phyloP scores from a whole-genome alignment of 2,113 vertebrate genomes.

The Rhabdomys dilectus region DNA sequence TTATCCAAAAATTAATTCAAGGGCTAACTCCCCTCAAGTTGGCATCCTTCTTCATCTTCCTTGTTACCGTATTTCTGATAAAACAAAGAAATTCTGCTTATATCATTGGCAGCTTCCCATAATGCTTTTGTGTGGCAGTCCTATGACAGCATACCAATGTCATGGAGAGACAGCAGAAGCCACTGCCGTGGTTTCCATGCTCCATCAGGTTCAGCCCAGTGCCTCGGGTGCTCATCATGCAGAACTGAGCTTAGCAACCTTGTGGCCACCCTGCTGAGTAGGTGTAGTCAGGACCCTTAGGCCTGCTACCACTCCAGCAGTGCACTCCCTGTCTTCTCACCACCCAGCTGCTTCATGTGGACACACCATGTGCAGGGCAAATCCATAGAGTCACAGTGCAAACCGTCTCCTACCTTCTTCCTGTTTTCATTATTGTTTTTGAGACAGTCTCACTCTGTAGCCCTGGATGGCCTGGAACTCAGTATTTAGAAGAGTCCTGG shows the following conservation, averaged over 20 bases:
- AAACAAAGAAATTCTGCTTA: background rate
- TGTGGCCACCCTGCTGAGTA: background rate
- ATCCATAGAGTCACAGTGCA: background rate
- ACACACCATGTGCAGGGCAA: background rate
- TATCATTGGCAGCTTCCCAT: background rate
- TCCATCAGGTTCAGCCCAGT: background rate
- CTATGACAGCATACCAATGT: background rate
- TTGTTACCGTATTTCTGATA: slow-evolving; percentile 18
- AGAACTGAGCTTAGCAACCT: background rate
- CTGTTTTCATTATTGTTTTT: background rate
- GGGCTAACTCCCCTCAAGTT: background rate
- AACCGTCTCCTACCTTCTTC: background rate
- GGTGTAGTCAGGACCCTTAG: background rate
- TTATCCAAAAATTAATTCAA: background rate
- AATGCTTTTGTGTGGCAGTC: background rate
- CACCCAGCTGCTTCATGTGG: background rate
- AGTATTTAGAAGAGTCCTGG: background rate
- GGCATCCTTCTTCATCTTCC: slow-evolving; percentile 14
- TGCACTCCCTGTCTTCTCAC: background rate
- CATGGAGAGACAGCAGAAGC: background rate
- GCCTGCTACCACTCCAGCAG: background rate
- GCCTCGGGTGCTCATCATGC: background rate
- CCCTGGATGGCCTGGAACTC: background rate
- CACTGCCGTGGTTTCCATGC: fast-evolving
- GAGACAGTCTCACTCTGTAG: background rate